Base-by-base conservation (phyloP, 2,888 invertebrate genomes). In the Reticulitermes lucifugus region DNA sequence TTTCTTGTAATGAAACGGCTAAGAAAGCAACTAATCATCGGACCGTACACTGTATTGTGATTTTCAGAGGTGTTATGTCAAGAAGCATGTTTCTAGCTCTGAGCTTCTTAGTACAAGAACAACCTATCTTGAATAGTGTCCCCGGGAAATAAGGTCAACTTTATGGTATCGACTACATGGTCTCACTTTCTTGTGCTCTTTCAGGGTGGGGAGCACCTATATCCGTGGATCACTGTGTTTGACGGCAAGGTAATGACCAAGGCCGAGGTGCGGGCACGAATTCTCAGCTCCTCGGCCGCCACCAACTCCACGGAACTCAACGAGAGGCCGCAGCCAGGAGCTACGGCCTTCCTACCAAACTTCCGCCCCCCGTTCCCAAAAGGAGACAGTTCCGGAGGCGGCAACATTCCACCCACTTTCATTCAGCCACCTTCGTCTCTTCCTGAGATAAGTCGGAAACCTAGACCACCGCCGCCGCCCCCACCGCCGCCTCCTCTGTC, bases 211-310 rank as follows among this genome's bases (percentile, higher is more conserved):
- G 92, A 94, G 89, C 93, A 93, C 88, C 92, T 95, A 88, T 93
- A 93, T 87, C 91, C 96, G 29, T 95, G 94, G 90, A 94, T 96
- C 83, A 95, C 94, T 2, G 94, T 94, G 25, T 93, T 92, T 35
- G 95, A 95, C 89, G 95, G 95, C 9, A 91, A 93, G 86, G 91
- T 94, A 79, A 92, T 92, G 10, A 93, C 94, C 3, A 95, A 95
- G 90, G 93, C 92, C 80, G 95, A 95, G 90, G 94, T 95, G n/a
- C 93, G 92, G 89, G 94, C 94, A 21, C 93, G 93, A 88, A 94
- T 95, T 87, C 89, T 92, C 80, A 92, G 92, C 88, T 89, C 91
- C 65, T 89, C 90, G 75, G 89, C 88, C 46, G 89, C 89, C 83
- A 73, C 73, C 25, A 46, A 59, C 6, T 46, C 77, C 22, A 79